Base-by-base conservation (phyloP, 2,113 vertebrate genomes). In the Felis chaus region DNA sequence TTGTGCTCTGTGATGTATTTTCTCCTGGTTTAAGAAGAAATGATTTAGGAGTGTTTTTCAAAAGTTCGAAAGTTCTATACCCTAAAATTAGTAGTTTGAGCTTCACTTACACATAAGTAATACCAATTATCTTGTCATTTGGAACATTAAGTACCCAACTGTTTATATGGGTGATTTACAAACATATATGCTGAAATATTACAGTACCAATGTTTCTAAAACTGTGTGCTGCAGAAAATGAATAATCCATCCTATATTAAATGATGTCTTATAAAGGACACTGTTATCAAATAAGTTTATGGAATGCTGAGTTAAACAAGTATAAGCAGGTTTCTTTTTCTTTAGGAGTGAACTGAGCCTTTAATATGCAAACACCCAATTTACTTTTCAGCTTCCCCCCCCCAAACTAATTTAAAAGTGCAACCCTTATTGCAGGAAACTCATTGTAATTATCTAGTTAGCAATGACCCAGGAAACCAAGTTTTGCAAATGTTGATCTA, bases 281-380 rank as follows among this genome's bases (percentile, higher is more conserved):
- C 4, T 91, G 12, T 74, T 95, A 97, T 50, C 65, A 95, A 91
- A 88, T 33, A 82, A 69, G 23, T 53, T 78, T 71, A 84, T 33
- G 15, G 19, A 96, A 78, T 89, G 66, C 55, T 53, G 9, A 74
- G 19, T 89, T 93, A 81, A 94, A 89, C 25, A 95, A 79, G 2
- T 91, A 69, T 45, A 81, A 93, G 63, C 33, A 86, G n/a, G 80
- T 81, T 95, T 71, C 2, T 86, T 76, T 93, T 83, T 89, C 61
- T 84, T 19, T 41, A 31, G 19, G 3, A 50, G 41, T 96, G 41
- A 97, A 31, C 63, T 76, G 8, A 83, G 65, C 7, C 53, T 87
- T 96, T 97, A 92, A 78, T 87, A 94, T 95, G 74, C 73, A 88
- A 91, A 94, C 7, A 90, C 13, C 8, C 93, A 88, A 95, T 95